Evolutionary conservation across 2,113 vertebrate species (phyloP).

Genomic region (Crotalus helleri): DNA sequence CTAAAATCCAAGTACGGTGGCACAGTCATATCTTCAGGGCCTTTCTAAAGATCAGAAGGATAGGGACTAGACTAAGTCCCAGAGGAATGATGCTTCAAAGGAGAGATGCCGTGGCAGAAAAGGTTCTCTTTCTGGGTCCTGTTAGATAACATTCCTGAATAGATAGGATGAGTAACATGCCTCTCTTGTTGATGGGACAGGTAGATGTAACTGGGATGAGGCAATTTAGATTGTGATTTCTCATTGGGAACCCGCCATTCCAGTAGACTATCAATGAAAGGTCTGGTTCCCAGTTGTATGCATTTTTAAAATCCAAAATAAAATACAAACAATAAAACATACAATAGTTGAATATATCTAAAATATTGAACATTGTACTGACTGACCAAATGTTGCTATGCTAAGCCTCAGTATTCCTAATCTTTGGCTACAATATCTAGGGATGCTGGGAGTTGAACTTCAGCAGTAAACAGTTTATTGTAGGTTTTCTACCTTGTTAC

Average conservation of each 20-base stretch:
- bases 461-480: too few relatives aligned
- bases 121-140: neutral
- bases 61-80: neutral
- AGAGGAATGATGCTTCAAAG: neutral
- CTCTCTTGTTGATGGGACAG: neutral
- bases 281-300: neutral
- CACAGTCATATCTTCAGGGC: neutral
- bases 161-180: neutral
- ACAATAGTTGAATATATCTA: neutral
- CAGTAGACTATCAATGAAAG: neutral
- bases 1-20: neutral
- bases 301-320: neutral
- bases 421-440: too few relatives aligned
- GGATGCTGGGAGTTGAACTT: too few relatives aligned
- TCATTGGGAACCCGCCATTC: neutral
- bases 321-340: neutral
- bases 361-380: neutral
- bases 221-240: neutral
- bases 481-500: too few relatives aligned
- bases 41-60: neutral
- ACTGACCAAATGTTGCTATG: neutral
- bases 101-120: neutral
- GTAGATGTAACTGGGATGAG: neutral
- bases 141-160: neutral
- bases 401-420: too few relatives aligned